A percentile compares a stretch with the other conserved stretches of the same genome.
Evolutionary conservation across 2,888 invertebrate genomes (phyloP).

Genomic region (Trissonchulus latispiculum): DNA sequence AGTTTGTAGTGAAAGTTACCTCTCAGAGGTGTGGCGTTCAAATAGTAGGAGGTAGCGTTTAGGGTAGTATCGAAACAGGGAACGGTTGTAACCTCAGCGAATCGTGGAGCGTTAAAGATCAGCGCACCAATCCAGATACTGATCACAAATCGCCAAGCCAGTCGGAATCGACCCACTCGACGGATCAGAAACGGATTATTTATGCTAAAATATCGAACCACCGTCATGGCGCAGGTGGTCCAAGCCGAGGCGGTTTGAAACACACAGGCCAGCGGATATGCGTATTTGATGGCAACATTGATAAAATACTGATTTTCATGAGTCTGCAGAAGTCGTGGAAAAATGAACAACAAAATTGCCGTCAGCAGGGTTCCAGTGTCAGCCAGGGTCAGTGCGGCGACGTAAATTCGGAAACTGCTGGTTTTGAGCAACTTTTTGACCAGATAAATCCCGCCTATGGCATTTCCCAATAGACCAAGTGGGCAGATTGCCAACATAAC

Average conservation of each 20-base stretch:
- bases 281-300: background rate
- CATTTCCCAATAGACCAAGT: background rate
- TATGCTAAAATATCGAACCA: background rate
- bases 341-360: background rate
- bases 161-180: background rate
- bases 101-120: background rate
- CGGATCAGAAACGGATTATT: background rate
- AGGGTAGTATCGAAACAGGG: background rate
- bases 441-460: background rate
- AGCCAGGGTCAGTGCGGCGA: background rate
- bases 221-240: constrained; percentile 6
- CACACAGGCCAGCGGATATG: constrained; percentile 18
- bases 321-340: background rate
- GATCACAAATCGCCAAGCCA: background rate
- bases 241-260: constrained; percentile 15
- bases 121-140: background rate
- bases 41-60: background rate
- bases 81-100: background rate
- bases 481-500: background rate
- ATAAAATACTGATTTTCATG: background rate
- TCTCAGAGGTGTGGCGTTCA: background rate
- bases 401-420: background rate
- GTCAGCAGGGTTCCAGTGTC: background rate
- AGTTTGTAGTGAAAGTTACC: background rate
- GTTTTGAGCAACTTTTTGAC: background rate